Conservation (phyloP, 2,113 vertebrate species). For the Limnothrissa miodon region DNA sequence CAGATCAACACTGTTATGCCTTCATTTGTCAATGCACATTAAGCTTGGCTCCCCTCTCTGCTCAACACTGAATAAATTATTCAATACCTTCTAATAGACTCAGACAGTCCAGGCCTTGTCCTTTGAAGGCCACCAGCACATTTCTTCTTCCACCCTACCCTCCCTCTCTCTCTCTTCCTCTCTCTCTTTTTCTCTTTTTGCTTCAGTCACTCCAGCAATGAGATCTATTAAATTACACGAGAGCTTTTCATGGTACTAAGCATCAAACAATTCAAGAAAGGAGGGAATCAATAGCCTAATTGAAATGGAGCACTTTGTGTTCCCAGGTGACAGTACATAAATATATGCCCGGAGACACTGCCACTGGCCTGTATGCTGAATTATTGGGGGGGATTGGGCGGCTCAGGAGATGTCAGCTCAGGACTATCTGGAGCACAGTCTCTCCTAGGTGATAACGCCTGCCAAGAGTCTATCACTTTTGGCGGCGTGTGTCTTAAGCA, state of each 20-base stretch:
- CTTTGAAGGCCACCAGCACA: conserved; percentile 42
- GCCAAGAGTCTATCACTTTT: conserved; percentile 7
- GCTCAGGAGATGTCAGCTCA: conserved; percentile 23
- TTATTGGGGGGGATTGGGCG: background rate
- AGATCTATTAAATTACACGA: conserved; percentile 56
- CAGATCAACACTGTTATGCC: conserved; percentile 6
- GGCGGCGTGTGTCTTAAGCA: background rate
- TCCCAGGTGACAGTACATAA: conserved; percentile 43
- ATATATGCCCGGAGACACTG: conserved; percentile 37
- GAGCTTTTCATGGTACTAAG: conserved; percentile 49
- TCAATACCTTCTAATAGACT: background rate
- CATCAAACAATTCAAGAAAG: conserved; percentile 55
- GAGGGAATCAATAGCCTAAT: conserved; percentile 65
- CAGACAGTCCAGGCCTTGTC: conserved; percentile 9
- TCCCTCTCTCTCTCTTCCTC: background rate
- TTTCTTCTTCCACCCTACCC: background rate
- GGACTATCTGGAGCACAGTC: background rate
- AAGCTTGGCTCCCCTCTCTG: background rate
- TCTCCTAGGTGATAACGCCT: background rate
- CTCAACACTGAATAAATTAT: background rate
- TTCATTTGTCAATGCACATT: background rate
- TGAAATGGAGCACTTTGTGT: conserved; percentile 57
- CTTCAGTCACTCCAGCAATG: conserved; percentile 32
- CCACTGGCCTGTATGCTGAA: conserved; percentile 22
- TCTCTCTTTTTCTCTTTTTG: conserved; percentile 37